Evolutionary conservation across 1,140 invertebrate species (phyloP), one percentile per base, ranked within the genome.

Genomic region (Phenacoccus solenopsis): DNA sequence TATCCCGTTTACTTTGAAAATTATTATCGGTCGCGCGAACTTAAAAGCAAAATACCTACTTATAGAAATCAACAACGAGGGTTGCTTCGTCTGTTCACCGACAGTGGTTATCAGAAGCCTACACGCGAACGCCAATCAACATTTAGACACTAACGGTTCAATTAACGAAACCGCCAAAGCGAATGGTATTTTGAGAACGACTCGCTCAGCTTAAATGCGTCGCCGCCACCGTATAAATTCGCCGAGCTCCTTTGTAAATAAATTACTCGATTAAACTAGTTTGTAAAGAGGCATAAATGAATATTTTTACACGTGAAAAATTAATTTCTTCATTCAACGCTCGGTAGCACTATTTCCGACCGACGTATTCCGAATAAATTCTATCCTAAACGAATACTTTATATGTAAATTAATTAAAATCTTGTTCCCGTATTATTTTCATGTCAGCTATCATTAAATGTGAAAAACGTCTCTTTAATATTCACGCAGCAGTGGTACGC

Each of bases 1-100:
- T 64, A 64, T 64, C 2, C 59, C 10, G 59, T 64, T 64, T 64
- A 64, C 59, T 64, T 64, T 64, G 59, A 64, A 64, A 9, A 64
- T 64, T 64, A 64, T 64, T 64, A 64, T 64, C 59, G 59, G 59
- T 64, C 38, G 38, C 20, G 16, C 20, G 3, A n/a, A 49, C 3
- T 32, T 16, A 49, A 49, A 49, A 5, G 38, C 38, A 10, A 49
- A 49, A 16, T 49, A 16, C 38, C 38, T n/a, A 49, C 5, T 9
- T 49, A n/a, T 49, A 32, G 5, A 32, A 49, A 49, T 49, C 13
- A 49, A 49, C 38, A 10, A 3, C 16, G n/a, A 49, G 38, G 38
- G 38, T 49, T 49, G 38, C 38, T n/a, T n/a, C n/a, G n/a, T n/a
- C n/a, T n/a, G n/a, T n/a, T n/a, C n/a, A n/a, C n/a, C n/a, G n/a